Base-by-base conservation (phyloP, 2,113 vertebrate genomes). In the Scatophagus argus region DNA sequence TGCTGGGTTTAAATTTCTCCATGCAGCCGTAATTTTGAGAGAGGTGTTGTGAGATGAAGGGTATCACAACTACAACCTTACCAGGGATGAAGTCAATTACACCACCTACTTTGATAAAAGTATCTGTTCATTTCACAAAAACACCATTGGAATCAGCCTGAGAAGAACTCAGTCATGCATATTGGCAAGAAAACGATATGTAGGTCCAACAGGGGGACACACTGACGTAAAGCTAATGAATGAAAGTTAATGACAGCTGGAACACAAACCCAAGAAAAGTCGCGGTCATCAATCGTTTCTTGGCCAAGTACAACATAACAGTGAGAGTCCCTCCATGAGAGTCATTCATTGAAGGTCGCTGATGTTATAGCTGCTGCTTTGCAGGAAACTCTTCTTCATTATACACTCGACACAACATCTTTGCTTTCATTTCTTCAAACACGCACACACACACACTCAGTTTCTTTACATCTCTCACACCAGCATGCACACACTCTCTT, bases 341-440 rank as follows among this genome's bases (percentile, higher is more conserved):
- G 62, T 25, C 2, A 1, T 11, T 46, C 8, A 25, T 14, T 77
- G 51, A 77, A 70, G 31, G 31, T 39, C 36, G 25, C 19, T 59
- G 32, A 66, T 81, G 46, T 56, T 54, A 60, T 41, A 44, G 66
- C 67, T 4, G 64, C 44, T 31, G 13, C 16, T 63, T 86, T 61
- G 27, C n/a, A 78, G 23, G 36, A 6, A 63, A 49, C 27, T 9
- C 41, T 44, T n/a, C n/a, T n/a, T n/a, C n/a, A n/a, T n/a, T n/a
- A n/a, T n/a, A 19, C 25, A 13, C 7, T 7, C 21, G 34, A 17
- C 56, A 69, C 8, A 39, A 34, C 23, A 10, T 60, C 58, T 59
- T n/a, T 64, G 32, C 36, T 49, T 44, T 14, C 8, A 27, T 31
- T 62, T 25, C 44, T 51, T 0, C 0, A 74, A 74, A 68, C 32